These are phyloP conservation scores for Thelaira solivaga DNA, from an alignment of 2,888 invertebrate species.

Conservation along the genomic window DNA sequence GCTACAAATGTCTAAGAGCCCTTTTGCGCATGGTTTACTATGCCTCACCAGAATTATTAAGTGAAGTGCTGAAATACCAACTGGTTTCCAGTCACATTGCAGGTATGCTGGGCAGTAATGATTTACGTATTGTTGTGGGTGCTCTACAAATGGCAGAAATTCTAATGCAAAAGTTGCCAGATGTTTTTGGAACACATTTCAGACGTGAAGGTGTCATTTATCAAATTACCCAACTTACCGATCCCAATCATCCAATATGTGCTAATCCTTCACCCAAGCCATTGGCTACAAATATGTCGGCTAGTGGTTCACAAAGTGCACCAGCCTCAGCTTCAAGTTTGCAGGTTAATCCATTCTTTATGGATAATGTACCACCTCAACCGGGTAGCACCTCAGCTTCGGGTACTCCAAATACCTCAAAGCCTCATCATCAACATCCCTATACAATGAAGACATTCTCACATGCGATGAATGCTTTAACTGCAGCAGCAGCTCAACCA, in stretches of 20 bases:
- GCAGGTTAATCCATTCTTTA: conserved; percentile 74
- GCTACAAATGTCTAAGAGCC: conserved; percentile 97
- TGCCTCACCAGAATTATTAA: conserved; percentile 90
- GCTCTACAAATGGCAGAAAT: conserved; percentile 98
- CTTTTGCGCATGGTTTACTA: conserved; percentile 97
- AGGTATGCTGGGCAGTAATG: conserved; percentile 98
- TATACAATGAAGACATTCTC: conserved; percentile 75
- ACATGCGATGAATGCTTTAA: conserved; percentile 72
- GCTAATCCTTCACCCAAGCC: conserved; percentile 80
- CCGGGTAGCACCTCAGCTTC: conserved; percentile 67
- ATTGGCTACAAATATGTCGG: conserved; percentile 69
- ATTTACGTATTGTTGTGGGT: conserved; percentile 96
- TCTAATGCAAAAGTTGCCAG: conserved; percentile 96
- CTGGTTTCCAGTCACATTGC: conserved; percentile 97
- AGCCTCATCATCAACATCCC: conserved; percentile 66
- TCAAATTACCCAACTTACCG: conserved; percentile 85
- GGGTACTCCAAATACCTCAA: conserved; percentile 73
- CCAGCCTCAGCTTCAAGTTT: conserved; percentile 73
- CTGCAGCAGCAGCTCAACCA: conserved; percentile 67
- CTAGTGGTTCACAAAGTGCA: conserved; percentile 72
- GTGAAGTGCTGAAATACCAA: conserved; percentile 83
- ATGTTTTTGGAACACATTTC: conserved; percentile 96
- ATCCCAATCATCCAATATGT: conserved; percentile 81
- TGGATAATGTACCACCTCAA: conserved; percentile 66
- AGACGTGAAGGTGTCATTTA: conserved; percentile 98